A percentile compares a stretch with the other conserved stretches of the same genome.
Evolutionary conservation across 2,888 invertebrate genomes (phyloP).

Genomic region (Oxytorus armatus): DNA sequence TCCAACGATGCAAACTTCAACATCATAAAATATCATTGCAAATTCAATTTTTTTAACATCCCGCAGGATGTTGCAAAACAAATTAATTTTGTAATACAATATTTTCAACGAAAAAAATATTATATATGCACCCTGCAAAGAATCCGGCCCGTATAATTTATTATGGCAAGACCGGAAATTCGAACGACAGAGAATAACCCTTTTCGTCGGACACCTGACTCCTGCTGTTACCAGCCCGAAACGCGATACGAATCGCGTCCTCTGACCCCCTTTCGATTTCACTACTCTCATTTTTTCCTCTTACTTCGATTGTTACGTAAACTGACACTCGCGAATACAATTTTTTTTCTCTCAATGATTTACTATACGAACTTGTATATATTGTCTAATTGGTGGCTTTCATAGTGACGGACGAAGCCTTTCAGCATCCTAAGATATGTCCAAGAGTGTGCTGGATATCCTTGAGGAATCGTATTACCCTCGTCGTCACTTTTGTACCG

Average conservation of each 20-base stretch:
- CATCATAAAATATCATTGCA: too few species aligned
- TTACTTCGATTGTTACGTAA: constrained; percentile 51
- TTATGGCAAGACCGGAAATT: constrained; percentile 52
- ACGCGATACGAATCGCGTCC: constrained; percentile 60
- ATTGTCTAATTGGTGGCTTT: neutral
- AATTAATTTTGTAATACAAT: too few species aligned
- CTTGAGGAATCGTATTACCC: constrained; percentile 62
- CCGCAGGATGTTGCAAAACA: neutral
- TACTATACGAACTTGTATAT: neutral
- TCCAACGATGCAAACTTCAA: too few species aligned
- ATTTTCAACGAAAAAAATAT: too few species aligned
- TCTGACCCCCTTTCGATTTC: constrained; percentile 62
- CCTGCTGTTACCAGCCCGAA: constrained; percentile 40
- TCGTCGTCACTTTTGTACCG: constrained; percentile 38
- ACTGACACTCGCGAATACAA: constrained; percentile 25
- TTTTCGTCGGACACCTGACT: constrained; percentile 56
- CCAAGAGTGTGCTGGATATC: constrained; percentile 46
- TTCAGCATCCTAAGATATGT: constrained; percentile 46
- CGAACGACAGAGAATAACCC: constrained; percentile 22
- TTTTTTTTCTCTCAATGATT: constrained; percentile 21
- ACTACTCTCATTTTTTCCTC: constrained; percentile 28
- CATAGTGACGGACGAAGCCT: neutral
- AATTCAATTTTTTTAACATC: constrained; percentile 4
- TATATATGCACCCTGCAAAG: too few species aligned
- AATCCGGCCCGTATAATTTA: too few species aligned